phyloP scores from a whole-genome alignment of 2,888 invertebrate genomes.

The Lymantria monacha region DNA sequence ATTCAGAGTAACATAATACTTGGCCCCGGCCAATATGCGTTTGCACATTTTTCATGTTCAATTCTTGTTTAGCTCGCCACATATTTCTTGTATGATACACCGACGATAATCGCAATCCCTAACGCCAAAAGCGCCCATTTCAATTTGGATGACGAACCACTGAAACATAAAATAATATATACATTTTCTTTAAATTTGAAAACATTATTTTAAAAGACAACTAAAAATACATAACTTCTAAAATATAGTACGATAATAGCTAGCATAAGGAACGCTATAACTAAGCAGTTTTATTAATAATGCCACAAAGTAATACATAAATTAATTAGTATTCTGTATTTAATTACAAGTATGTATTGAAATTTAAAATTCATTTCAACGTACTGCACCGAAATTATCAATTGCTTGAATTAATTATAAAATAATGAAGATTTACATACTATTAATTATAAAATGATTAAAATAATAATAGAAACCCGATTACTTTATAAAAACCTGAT shows the following conservation, averaged over 20 bases:
- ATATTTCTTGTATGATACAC: conserved; percentile 53
- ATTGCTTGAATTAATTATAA: no score
- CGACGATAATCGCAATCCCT: conserved; percentile 52
- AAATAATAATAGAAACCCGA: no score
- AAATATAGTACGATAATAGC: background rate
- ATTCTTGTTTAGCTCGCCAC: conserved; percentile 11
- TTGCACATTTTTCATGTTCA: background rate
- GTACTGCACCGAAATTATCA: no score
- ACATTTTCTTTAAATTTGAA: background rate
- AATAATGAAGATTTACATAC: no score
- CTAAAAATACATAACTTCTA: background rate
- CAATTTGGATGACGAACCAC: conserved; percentile 36
- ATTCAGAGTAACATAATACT: background rate
- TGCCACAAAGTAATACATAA: no score
- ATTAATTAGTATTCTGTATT: no score
- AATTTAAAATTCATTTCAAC: no score
- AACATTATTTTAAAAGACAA: background rate
- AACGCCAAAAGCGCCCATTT: conserved; percentile 59
- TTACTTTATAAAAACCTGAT: no score
- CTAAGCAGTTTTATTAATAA: no score
- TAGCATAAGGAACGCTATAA: no score
- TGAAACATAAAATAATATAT: conserved; percentile 24
- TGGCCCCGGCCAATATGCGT: conserved; percentile 1
- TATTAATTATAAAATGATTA: no score
- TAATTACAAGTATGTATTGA: no score